Conservation (phyloP, 2,888 invertebrate species). For the Polia nebulosa region DNA sequence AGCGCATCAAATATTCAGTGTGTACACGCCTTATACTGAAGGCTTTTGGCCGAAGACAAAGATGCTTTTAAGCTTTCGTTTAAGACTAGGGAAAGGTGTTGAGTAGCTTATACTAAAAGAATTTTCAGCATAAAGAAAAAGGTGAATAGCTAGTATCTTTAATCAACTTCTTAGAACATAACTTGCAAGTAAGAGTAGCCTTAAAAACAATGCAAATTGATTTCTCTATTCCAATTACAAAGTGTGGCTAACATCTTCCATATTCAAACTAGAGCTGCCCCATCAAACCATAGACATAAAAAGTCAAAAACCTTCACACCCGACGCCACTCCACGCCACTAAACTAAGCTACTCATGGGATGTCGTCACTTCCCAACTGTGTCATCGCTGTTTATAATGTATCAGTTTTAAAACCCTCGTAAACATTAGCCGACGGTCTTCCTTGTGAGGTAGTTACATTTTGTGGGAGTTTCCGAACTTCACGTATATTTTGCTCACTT, state of each 20-base stretch:
- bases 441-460: slow-evolving; percentile 59
- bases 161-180: not conserved
- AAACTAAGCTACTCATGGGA: slow-evolving; percentile 41
- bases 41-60: slow-evolving; percentile 88
- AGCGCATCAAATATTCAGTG: slow-evolving; percentile 86
- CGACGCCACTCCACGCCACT: slow-evolving; percentile 62
- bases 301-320: slow-evolving; percentile 44
- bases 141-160: not conserved
- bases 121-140: not conserved
- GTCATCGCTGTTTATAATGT: slow-evolving; percentile 68
- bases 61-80: slow-evolving; percentile 88
- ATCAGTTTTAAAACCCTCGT: slow-evolving; percentile 69
- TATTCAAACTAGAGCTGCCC: slow-evolving; percentile 28
- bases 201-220: not conserved
- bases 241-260: not conserved
- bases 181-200: not conserved
- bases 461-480: slow-evolving; percentile 59
- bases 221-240: not conserved
- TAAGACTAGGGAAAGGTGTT: slow-evolving; percentile 67
- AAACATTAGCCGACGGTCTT: slow-evolving; percentile 63
- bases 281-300: slow-evolving; percentile 47
- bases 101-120: slow-evolving; percentile 61
- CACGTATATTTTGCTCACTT: slow-evolving; percentile 37
- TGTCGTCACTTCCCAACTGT: slow-evolving; percentile 65
- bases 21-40: slow-evolving; percentile 83